Evolutionary conservation across 2,113 vertebrate genomes (phyloP).

Genomic region (Motacilla tschutschensis): DNA sequence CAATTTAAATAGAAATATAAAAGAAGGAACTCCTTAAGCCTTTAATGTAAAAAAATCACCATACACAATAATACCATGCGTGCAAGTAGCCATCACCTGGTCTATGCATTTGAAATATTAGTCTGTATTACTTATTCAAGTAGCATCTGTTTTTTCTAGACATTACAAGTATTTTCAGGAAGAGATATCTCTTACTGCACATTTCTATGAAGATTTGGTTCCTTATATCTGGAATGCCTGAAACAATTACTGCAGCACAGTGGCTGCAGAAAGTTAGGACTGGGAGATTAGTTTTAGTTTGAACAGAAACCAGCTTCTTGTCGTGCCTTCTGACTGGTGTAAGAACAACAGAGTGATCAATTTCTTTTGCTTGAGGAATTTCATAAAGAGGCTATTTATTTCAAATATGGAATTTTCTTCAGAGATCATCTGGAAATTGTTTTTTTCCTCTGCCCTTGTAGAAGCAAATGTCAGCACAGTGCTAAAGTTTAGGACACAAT

Average conservation of each 20-base stretch:
- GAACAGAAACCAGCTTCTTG: not conserved
- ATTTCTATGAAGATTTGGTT: not conserved
- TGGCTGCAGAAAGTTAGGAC: not conserved
- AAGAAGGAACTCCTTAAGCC: not conserved
- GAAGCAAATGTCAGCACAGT: not conserved
- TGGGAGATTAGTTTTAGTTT: not conserved
- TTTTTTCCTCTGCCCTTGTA: not conserved
- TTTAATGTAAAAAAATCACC: not conserved
- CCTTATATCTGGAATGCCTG: not conserved
- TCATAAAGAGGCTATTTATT: not conserved
- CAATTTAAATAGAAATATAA: not conserved
- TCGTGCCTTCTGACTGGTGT: not conserved
- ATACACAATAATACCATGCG: not conserved
- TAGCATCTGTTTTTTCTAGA: not conserved
- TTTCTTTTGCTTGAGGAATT: not conserved
- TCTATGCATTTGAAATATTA: not conserved
- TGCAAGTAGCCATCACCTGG: not conserved
- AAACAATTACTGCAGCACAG: not conserved
- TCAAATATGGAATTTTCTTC: not conserved
- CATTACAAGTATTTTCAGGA: not conserved
- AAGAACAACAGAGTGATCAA: accelerated
- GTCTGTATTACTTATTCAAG: not conserved
- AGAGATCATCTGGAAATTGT: not conserved
- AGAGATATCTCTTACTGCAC: not conserved
- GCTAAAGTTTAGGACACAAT: not conserved